Conservation (phyloP, 2,888 invertebrate genomes). For the Hybos culiciformis region DNA sequence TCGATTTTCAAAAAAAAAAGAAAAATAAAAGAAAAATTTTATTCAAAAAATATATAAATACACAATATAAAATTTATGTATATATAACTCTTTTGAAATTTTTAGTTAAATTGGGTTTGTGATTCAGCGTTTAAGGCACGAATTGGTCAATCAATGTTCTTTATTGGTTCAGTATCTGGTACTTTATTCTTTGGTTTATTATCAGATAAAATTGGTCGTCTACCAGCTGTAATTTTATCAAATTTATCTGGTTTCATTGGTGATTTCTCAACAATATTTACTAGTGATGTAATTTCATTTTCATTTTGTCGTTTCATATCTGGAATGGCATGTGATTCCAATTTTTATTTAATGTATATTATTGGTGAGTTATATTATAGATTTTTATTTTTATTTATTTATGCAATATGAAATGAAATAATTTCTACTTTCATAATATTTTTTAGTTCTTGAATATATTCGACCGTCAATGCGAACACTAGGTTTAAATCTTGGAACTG, state of each 20-base stretch:
- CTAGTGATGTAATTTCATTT: slow-evolving; percentile 37
- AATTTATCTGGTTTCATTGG: slow-evolving; percentile 42
- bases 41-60: too few relatives aligned
- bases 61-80: too few relatives aligned
- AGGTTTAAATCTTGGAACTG: slow-evolving; percentile 44
- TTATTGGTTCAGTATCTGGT: slow-evolving; percentile 46
- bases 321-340: slow-evolving; percentile 45
- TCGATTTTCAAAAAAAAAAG: too few relatives aligned
- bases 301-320: slow-evolving; percentile 43
- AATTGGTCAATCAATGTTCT: slow-evolving; percentile 46
- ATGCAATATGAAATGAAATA: not conserved
- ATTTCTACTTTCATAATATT: not conserved
- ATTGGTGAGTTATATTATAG: slow-evolving; percentile 41
- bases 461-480: slow-evolving; percentile 43
- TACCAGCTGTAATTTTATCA: slow-evolving; percentile 42
- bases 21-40: too few relatives aligned
- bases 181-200: slow-evolving; percentile 42
- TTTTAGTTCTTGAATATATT: slow-evolving; percentile 45
- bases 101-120: slow-evolving; percentile 45
- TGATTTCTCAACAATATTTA: slow-evolving; percentile 41
- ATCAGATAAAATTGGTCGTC: slow-evolving; percentile 43
- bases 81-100: too few relatives aligned
- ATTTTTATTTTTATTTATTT: not conserved
- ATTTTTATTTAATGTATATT: slow-evolving; percentile 49
- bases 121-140: slow-evolving; percentile 45